Evolutionary conservation across 92 coral and sea anemone species (phyloP).

Genomic region (Parazoanthus darwini): DNA sequence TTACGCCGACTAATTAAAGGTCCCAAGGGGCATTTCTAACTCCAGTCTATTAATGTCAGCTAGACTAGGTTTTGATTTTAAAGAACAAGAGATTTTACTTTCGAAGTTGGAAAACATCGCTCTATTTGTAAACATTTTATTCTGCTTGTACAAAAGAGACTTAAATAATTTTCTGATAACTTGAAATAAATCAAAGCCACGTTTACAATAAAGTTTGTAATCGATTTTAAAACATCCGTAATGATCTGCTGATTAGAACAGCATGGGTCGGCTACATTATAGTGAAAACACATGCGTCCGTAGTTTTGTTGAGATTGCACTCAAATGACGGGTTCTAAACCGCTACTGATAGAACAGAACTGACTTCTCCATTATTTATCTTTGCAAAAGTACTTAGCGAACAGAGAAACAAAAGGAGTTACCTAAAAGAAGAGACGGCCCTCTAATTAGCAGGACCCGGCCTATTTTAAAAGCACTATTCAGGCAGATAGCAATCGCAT

Average conservation of each 20-base stretch:
- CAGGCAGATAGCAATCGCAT: not conserved
- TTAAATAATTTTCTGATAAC: slow-evolving; percentile 42
- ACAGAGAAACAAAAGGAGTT: slow-evolving; percentile 56
- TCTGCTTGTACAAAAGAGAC: slow-evolving; percentile 35
- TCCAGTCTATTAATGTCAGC: slow-evolving; percentile 42
- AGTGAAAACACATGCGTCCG: not conserved
- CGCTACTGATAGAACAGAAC: slow-evolving; percentile 35
- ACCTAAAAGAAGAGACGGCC: slow-evolving; percentile 62
- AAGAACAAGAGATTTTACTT: slow-evolving; percentile 30
- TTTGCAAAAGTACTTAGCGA: slow-evolving; percentile 66
- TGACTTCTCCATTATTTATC: slow-evolving; percentile 34
- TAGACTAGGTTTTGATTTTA: slow-evolving; percentile 18
- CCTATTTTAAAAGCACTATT: not conserved
- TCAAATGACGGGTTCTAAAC: not conserved
- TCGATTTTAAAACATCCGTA: slow-evolving; percentile 5
- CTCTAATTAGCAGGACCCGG: slow-evolving; percentile 70
- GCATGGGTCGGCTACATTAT: not conserved
- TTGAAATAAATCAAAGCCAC: not conserved
- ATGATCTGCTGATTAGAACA: slow-evolving; percentile 1
- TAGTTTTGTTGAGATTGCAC: not conserved
- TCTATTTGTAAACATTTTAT: slow-evolving; percentile 39
- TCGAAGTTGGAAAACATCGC: slow-evolving; percentile 8
- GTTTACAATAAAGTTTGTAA: slow-evolving; percentile 31
- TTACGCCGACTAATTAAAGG: slow-evolving; percentile 65
- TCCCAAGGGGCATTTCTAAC: slow-evolving; percentile 63